phyloP scores from a whole-genome alignment of 1,140 invertebrate species.

The Platyscapa corneri region DNA sequence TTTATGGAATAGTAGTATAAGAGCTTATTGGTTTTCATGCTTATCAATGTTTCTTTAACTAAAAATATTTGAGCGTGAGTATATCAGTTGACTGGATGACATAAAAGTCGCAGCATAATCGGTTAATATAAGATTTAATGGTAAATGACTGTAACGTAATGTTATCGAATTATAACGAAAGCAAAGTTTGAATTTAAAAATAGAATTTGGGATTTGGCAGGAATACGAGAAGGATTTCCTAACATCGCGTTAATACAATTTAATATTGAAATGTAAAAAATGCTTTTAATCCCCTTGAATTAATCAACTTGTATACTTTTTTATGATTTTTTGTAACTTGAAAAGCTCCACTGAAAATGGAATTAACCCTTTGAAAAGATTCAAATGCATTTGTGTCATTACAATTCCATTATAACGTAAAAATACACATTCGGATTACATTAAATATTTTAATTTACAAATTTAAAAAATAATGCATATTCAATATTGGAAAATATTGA shows the following conservation, averaged over 20 bases:
- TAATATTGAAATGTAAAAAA: slow-evolving; percentile 23
- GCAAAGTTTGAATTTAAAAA: background rate
- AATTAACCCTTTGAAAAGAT: slow-evolving; percentile 41
- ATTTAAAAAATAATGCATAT: slow-evolving; percentile 54
- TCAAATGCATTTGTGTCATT: slow-evolving; percentile 47
- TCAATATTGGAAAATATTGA: slow-evolving; percentile 50
- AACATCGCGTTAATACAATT: background rate
- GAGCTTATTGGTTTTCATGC: slow-evolving; percentile 19
- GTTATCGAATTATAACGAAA: background rate
- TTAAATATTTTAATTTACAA: slow-evolving; percentile 49
- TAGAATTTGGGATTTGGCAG: background rate
- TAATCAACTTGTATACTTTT: slow-evolving; percentile 22
- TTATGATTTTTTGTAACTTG: slow-evolving; percentile 32
- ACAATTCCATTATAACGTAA: slow-evolving; percentile 46
- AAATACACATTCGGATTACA: slow-evolving; percentile 43
- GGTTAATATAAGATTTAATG: slow-evolving; percentile 17
- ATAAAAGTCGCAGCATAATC: slow-evolving; percentile 12
- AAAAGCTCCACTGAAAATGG: slow-evolving; percentile 34
- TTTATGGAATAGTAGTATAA: slow-evolving; percentile 24
- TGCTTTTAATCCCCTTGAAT: slow-evolving; percentile 29
- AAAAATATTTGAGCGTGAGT: background rate
- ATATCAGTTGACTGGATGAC: slow-evolving; percentile 22
- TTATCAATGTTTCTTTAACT: slow-evolving; percentile 27
- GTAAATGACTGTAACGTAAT: slow-evolving; percentile 1
- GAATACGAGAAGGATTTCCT: background rate